These are phyloP conservation scores for Pachycephala philippinensis DNA, from an alignment of 2,113 vertebrate genomes.

Conservation along the genomic window DNA sequence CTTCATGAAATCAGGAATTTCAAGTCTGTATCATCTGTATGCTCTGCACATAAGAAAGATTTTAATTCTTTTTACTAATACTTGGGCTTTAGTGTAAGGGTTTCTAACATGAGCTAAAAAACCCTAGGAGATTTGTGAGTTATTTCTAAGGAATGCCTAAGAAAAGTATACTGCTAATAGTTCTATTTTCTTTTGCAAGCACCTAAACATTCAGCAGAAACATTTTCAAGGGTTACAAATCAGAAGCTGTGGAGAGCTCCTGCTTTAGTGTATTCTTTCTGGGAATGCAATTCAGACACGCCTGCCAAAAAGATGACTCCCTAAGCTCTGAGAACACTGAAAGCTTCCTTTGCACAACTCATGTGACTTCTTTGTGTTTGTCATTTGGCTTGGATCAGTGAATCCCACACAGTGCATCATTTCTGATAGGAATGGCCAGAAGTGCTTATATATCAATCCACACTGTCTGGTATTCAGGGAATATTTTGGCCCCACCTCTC, in stretches of 20 bases:
- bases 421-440: slow-evolving; percentile 27
- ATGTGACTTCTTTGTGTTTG: slow-evolving; percentile 49
- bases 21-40: background rate
- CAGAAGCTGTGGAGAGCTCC: background rate
- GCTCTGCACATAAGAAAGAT: background rate
- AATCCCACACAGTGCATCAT: slow-evolving; percentile 25
- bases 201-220: background rate
- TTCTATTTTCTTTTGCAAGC: background rate
- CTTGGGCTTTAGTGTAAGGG: background rate
- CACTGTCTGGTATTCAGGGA: background rate
- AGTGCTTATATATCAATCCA: slow-evolving; percentile 19
- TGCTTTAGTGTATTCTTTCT: background rate
- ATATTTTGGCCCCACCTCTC: background rate
- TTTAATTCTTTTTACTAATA: background rate
- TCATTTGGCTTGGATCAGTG: slow-evolving; percentile 48
- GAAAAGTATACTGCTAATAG: background rate
- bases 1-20: background rate
- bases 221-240: background rate
- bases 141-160: background rate
- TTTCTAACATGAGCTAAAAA: background rate
- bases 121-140: background rate
- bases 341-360: slow-evolving; percentile 48
- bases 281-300: background rate
- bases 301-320: background rate
- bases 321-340: slow-evolving; percentile 7